These are phyloP conservation scores for Sylvia borin DNA, from an alignment of 2,797 vertebrate genomes.

Conservation along the genomic window DNA sequence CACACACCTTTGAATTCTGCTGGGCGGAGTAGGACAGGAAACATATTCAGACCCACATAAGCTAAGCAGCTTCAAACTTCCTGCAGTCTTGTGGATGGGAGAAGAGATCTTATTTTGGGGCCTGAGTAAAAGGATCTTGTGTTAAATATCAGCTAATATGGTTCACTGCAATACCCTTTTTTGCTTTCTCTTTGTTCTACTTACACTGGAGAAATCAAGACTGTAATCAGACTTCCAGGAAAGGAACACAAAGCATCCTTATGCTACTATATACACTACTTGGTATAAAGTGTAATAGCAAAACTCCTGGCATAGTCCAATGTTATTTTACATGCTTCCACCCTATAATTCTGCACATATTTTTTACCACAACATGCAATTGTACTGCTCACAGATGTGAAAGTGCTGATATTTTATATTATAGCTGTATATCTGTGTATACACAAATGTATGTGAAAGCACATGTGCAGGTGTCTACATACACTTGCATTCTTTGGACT, in stretches of 20 bases:
- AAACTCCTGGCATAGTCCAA: not conserved
- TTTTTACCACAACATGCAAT: not conserved
- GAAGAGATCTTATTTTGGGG: not conserved
- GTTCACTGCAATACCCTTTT: not conserved
- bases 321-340: not conserved
- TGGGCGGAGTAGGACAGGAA: not conserved
- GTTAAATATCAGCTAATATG: not conserved
- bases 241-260: not conserved
- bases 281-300: not conserved
- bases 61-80: not conserved
- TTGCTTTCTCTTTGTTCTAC: not conserved
- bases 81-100: not conserved
- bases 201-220: not conserved
- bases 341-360: not conserved
- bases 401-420: not conserved
- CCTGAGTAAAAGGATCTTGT: not conserved
- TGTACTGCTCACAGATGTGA: not conserved
- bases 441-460: fast-evolving
- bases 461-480: fast-evolving
- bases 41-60: not conserved
- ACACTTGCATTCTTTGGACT: not conserved
- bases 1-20: not conserved
- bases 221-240: not conserved
- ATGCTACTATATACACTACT: not conserved
- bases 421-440: not conserved